A percentile compares a stretch with the other conserved stretches of the same genome.
These are phyloP conservation scores for Bombylius discolor DNA, from an alignment of 2,888 invertebrate species.

Conservation along the genomic window DNA sequence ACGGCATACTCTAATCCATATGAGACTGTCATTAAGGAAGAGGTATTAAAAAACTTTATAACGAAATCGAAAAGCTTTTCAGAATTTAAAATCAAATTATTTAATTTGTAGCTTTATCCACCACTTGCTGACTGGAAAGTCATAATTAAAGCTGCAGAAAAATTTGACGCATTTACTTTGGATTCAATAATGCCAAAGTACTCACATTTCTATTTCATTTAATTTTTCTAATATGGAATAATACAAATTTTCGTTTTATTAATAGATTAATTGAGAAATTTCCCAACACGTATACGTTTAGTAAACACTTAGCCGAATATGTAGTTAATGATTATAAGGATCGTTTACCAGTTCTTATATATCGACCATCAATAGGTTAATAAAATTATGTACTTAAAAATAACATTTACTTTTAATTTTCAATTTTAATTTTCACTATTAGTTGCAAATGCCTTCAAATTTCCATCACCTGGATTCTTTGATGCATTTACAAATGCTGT, in stretches of 20 bases:
- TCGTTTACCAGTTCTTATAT: slow-evolving; percentile 53
- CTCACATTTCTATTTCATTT: no score
- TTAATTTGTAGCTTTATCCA: slow-evolving; percentile 47
- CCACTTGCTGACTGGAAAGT: slow-evolving; percentile 48
- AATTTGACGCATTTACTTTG: slow-evolving; percentile 14
- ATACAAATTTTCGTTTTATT: no score
- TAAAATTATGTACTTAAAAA: not conserved
- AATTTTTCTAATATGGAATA: no score
- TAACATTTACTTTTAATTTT: not conserved
- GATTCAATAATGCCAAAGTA: not conserved
- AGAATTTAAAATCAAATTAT: no score
- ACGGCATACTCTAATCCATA: slow-evolving; percentile 70
- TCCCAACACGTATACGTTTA: slow-evolving; percentile 76
- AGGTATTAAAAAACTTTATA: no score
- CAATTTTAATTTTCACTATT: not conserved
- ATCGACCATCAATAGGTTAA: slow-evolving; percentile 66
- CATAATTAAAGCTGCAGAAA: slow-evolving; percentile 45
- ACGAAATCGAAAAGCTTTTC: no score
- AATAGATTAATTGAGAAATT: slow-evolving; percentile 43
- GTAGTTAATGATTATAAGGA: slow-evolving; percentile 49
- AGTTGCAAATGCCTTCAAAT: not conserved
- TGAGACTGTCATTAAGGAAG: slow-evolving; percentile 52
- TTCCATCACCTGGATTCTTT: not conserved
- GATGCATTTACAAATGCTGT: not conserved
- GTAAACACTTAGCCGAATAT: slow-evolving; percentile 68